Evolutionary conservation across 2,797 vertebrate species (phyloP).

Genomic region (Lates japonicus): DNA sequence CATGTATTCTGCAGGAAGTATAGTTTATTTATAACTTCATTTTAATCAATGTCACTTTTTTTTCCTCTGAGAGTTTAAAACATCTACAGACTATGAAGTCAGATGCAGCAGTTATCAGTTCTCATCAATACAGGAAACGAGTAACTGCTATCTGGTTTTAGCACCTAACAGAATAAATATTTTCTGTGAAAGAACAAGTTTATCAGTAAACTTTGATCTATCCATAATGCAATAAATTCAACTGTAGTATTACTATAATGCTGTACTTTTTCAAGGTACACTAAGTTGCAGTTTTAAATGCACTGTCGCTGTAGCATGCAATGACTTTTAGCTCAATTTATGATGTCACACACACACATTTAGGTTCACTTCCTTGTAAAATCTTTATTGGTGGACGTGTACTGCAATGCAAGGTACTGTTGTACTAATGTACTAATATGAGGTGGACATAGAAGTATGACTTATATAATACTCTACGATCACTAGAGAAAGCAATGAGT

Average conservation of each 20-base stretch:
- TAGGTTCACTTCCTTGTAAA: background rate
- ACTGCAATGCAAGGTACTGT: background rate
- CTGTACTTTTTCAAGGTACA: background rate
- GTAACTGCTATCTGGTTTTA: background rate
- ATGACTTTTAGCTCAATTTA: background rate
- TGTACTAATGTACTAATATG: too few relatives aligned
- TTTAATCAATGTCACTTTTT: background rate
- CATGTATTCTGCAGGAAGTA: background rate
- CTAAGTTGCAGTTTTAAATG: background rate
- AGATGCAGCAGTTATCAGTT: background rate
- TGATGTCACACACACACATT: background rate
- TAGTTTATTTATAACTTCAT: background rate
- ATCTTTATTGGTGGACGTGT: too few relatives aligned
- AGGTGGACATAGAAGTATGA: background rate
- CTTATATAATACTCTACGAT: background rate
- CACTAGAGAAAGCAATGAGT: background rate
- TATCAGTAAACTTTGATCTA: background rate
- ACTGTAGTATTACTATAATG: background rate
- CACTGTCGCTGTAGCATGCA: background rate
- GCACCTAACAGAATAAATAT: background rate
- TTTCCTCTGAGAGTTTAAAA: background rate
- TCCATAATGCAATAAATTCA: background rate
- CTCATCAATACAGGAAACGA: background rate
- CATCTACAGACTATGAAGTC: background rate
- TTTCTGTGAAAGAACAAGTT: background rate